Conservation (phyloP, 1,140 invertebrate genomes). For the Heterodera carotae region DNA sequence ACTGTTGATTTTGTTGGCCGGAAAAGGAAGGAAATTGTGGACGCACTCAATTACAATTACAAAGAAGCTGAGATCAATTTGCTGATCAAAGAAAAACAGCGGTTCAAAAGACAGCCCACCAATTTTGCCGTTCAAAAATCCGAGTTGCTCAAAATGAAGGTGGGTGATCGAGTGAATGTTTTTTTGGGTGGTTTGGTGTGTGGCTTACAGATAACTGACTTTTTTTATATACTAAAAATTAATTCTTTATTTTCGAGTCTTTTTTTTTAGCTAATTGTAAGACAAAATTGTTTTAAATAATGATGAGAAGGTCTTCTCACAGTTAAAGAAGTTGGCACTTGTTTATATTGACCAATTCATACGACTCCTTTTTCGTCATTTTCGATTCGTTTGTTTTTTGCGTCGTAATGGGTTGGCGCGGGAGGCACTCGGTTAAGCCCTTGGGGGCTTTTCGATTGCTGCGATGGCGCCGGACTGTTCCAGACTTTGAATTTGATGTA, state of each 20-base stretch:
- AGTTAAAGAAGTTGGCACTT: too few relatives aligned
- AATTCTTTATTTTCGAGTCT: too few relatives aligned
- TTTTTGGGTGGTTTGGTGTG: too few relatives aligned
- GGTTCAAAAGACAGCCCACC: conserved; percentile 85
- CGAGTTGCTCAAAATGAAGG: conserved; percentile 84
- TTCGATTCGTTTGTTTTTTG: conserved; percentile 14
- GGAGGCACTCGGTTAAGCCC: conserved; percentile 29
- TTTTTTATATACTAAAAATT: too few relatives aligned
- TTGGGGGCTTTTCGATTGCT: conserved; percentile 16
- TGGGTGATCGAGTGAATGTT: conserved; percentile 66
- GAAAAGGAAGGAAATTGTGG: conserved; percentile 84
- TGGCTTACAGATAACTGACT: too few relatives aligned
- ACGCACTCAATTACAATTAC: conserved; percentile 84
- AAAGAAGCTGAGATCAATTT: conserved; percentile 80
- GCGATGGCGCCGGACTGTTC: conserved; percentile 47
- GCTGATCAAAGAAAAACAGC: conserved; percentile 84
- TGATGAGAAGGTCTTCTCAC: too few relatives aligned
- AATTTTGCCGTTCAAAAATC: conserved; percentile 98
- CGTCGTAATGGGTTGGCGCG: conserved; percentile 23
- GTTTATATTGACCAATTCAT: too few relatives aligned
- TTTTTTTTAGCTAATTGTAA: too few relatives aligned
- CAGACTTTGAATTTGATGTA: conserved; percentile 61
- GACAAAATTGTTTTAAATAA: too few relatives aligned
- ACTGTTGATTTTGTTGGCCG: conserved; percentile 80
- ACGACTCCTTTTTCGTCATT: conserved; percentile 15